Evolutionary conservation across 1,140 invertebrate species (phyloP), one percentile per base, ranked within the genome.

Genomic region (Glomeris maerens): DNA sequence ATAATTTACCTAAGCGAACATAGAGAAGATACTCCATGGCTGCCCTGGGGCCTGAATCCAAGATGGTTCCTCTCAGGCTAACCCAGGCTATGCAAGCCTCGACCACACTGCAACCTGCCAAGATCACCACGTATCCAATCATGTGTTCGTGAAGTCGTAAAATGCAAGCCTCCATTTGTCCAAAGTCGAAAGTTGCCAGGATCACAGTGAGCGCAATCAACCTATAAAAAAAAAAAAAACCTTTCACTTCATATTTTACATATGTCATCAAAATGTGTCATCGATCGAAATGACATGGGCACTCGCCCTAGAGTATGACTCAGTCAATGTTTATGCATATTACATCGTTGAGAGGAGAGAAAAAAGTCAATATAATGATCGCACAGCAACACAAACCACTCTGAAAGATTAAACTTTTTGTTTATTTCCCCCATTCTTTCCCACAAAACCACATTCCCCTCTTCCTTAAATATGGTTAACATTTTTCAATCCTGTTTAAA

Each of bases 1-100:
- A n/a, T n/a, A n/a, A n/a, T 76, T 78, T 72, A 90, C 87, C 75
- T 38, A 87, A 68, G 64, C 84, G 75, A 49, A 80, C 64, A 67
- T 91, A 91, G 46, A 91, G 77, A 20, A 90, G 71, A 62, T 86
- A 83, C 65, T 84, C 80, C 73, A 89, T 85, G 50, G 79, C 75
- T 38, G 76, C 73, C 42, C 87, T 69, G 1, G 80, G 79, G 25
- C 72, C 70, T 1, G 79, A 80, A 59, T 87, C 77, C 47, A 91
- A 70, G 58, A 91, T 91, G 55, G 81, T 83, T 47, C 88, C 88
- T 51, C 82, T 71, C 65, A 86, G 77, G 45, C 85, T 83, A 45
- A 86, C 73, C 53, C 79, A 71, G 53, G 79, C 80, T 52, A 91
- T 81, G 51, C 72, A 73, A 40, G 78, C 68, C 66, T 91, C 87